Conservation (phyloP, 2,113 vertebrate species). For the Monopterus albus region DNA sequence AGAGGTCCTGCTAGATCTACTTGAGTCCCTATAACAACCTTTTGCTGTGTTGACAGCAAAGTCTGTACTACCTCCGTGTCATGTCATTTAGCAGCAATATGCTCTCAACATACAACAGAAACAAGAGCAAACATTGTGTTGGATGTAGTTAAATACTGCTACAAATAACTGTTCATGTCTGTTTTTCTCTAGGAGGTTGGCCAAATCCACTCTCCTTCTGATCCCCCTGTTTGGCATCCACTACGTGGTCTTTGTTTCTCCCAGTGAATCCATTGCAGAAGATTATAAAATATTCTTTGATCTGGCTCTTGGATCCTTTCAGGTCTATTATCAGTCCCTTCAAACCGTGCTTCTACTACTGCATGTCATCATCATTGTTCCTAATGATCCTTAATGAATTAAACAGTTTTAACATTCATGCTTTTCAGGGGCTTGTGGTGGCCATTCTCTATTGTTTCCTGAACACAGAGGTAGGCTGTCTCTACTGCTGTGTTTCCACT, state of each 20-base stretch:
- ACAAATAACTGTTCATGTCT: not conserved
- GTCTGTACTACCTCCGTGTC: too few relatives aligned
- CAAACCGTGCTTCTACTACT: too few relatives aligned
- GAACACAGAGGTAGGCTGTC: conserved; percentile 87
- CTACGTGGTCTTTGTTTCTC: conserved; percentile 88
- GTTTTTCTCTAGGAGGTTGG: conserved; percentile 83
- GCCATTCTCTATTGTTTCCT: conserved; percentile 91
- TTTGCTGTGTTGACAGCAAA: too few relatives aligned
- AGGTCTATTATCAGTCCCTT: conserved; percentile 80
- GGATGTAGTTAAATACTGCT: too few relatives aligned
- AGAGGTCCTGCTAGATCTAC: too few relatives aligned
- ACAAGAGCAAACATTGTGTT: too few relatives aligned
- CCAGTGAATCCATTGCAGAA: conserved; percentile 78
- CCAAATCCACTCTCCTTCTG: conserved; percentile 92
- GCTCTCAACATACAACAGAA: too few relatives aligned
- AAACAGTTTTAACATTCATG: not conserved
- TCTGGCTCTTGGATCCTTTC: conserved; percentile 90
- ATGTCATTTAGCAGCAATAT: too few relatives aligned
- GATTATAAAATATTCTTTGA: conserved; percentile 90
- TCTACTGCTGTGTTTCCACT: too few relatives aligned
- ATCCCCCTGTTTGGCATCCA: conserved; percentile 93
- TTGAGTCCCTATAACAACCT: too few relatives aligned
- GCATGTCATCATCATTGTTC: not conserved
- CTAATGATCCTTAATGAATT: not conserved
- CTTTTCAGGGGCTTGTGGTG: conserved; percentile 87